Evolutionary conservation across 1,140 invertebrate genomes (phyloP).

Genomic region (Nephila pilipes): DNA sequence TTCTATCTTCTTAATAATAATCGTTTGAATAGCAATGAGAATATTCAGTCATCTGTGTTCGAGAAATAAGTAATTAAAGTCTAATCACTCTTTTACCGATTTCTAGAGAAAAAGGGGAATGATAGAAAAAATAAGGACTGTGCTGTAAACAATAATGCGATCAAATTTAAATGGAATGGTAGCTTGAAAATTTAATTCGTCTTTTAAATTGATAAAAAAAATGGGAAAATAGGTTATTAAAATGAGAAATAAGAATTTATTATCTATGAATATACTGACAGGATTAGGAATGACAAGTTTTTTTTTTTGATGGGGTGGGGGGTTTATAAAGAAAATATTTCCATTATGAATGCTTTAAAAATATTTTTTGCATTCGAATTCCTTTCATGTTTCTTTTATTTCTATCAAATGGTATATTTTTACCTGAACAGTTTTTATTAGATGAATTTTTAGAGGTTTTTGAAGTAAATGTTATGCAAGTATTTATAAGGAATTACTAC

Average conservation of each 20-base stretch:
- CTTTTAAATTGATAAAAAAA: not conserved
- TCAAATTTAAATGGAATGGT: not conserved
- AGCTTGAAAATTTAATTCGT: slow-evolving; percentile 33
- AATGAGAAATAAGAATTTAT: not conserved
- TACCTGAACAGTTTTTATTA: no score
- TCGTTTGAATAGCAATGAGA: slow-evolving; percentile 47
- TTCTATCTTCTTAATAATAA: not conserved
- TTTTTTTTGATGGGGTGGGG: no score
- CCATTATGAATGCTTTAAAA: no score
- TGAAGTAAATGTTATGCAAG: no score
- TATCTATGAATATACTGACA: not conserved
- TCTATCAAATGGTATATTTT: no score
- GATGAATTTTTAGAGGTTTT: no score
- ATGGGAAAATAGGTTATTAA: not conserved
- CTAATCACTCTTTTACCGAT: slow-evolving; percentile 35
- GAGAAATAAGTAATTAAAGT: slow-evolving; percentile 46
- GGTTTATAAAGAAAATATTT: no score
- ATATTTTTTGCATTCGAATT: no score
- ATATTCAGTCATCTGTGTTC: slow-evolving; percentile 40
- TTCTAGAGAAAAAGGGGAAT: not conserved
- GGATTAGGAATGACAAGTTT: no score
- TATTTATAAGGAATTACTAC: no score
- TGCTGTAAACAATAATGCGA: slow-evolving; percentile 16
- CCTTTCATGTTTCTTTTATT: no score
- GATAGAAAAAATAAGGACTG: not conserved